Percentiles rank a stretch among this genome's conserved stretches.
Evolutionary conservation across 2,113 vertebrate genomes (phyloP).

Genomic region (Heterotis niloticus): DNA sequence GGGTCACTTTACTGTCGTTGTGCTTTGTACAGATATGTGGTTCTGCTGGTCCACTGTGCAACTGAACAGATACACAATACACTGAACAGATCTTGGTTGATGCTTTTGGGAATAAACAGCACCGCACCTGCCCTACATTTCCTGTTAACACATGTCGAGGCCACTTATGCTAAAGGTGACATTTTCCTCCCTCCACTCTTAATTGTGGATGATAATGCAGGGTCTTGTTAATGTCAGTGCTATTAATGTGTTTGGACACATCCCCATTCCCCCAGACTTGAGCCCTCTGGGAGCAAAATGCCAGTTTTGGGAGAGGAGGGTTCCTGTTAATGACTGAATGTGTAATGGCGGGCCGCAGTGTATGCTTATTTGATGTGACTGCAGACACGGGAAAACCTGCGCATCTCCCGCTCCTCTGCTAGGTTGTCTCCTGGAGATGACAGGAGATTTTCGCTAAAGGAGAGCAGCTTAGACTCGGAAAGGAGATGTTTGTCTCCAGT

Average conservation of each 20-base stretch:
- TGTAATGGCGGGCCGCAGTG: not conserved
- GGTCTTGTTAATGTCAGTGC: slow-evolving; percentile 61
- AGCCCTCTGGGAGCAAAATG: slow-evolving; percentile 36
- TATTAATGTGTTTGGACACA: slow-evolving; percentile 62
- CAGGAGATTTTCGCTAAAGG: not conserved
- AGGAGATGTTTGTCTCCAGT: not conserved
- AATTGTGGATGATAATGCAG: slow-evolving; percentile 58
- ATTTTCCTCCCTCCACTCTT: slow-evolving; percentile 42
- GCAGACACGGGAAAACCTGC: not conserved
- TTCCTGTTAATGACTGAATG: slow-evolving; percentile 5
- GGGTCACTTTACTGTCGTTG: too few species aligned
- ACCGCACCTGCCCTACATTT: slow-evolving; percentile 53
- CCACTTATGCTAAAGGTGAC: slow-evolving; percentile 46
- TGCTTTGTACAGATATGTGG: too few species aligned
- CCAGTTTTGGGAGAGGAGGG: not conserved
- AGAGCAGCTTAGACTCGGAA: not conserved
- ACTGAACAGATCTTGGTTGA: not conserved
- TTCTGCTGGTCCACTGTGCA: not conserved
- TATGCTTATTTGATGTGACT: not conserved
- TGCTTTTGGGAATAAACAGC: not conserved
- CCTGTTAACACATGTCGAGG: slow-evolving; percentile 23
- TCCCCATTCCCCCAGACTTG: slow-evolving; percentile 22
- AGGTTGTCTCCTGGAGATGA: not conserved
- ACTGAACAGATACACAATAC: not conserved
- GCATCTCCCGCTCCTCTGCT: not conserved